Evolutionary conservation across 2,113 vertebrate genomes (phyloP), one percentile per base, ranked within the genome.

Genomic region (Cyprinodon brontotheroides): DNA sequence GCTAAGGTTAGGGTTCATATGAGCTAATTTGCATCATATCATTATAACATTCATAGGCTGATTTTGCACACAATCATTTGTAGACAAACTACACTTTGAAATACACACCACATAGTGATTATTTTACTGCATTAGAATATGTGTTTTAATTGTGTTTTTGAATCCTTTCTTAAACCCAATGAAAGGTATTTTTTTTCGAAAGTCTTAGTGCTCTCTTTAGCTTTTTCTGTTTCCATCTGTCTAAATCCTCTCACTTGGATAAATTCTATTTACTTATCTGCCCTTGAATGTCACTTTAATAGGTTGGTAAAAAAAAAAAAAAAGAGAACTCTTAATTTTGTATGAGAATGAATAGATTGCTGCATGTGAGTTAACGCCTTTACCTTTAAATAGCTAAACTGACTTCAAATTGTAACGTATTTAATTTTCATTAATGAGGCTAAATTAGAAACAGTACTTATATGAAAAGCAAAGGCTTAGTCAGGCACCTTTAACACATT

Each of bases 351-450:
- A 70, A 60, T 70, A 5, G 43, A 5, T 8, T 9, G 36, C 20
- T 29, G 43, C 43, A 45, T 45, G 43, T 2, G 10, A 10, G 12
- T 61, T 63, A 62, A 36, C 14, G 5, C 15, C 17, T 17, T 63
- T 39, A 39, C 38, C 37, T 15, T 63, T 63, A 39, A 39, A 59
- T 59, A n/a, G 10, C 29, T 11, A 17, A 70, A 50, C 43, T 47
- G 15, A 61, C 36, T 45, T 70, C n/a, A 43, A 38, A 70, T 53
- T 77, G 15, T 70, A 20, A 72, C 48, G n/a, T 12, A 61, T 37
- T 20, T 47, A 17, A 1, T 47, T 37, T 40, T 43, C 13, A 40
- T n/a, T 61, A 15, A 71, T 11, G 22, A 71, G n/a, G 11, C 3
- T 66, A 13, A 9, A 47, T 39, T 13, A 37, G 2, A 61, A 45